These are phyloP conservation scores for Probosciger aterrimus DNA, from an alignment of 2,113 vertebrate genomes.

Conservation along the genomic window DNA sequence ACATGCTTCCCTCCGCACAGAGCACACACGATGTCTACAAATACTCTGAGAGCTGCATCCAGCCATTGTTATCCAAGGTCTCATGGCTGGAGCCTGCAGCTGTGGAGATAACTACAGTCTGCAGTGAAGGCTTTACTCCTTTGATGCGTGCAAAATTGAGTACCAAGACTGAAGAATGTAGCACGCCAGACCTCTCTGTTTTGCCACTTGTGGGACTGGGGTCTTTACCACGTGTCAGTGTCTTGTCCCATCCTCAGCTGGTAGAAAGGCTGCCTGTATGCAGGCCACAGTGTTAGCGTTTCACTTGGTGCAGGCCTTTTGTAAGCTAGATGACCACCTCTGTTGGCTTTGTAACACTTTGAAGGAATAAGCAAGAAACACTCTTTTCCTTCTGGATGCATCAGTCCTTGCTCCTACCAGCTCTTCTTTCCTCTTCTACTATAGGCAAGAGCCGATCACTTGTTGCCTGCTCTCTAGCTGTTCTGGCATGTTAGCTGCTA, in stretches of 20 bases:
- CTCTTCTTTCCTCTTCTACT: not conserved
- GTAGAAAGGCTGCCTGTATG: not conserved
- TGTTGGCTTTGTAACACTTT: not conserved
- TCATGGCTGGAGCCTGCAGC: not conserved
- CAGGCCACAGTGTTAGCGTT: not conserved
- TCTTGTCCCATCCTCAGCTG: not conserved
- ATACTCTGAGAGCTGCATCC: not conserved
- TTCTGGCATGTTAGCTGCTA: not conserved
- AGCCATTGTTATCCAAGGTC: not conserved
- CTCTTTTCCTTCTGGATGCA: not conserved
- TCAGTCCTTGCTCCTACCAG: not conserved
- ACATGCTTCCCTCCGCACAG: accelerated
- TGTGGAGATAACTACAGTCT: not conserved
- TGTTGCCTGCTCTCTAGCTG: not conserved
- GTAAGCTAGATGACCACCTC: not conserved
- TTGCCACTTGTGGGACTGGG: not conserved
- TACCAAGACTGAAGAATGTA: not conserved
- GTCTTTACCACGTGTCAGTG: accelerated
- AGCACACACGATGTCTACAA: not conserved
- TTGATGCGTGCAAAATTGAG: not conserved
- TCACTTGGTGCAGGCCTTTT: not conserved
- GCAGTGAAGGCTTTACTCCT: not conserved
- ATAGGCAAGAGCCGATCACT: not conserved
- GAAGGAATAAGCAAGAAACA: not conserved
- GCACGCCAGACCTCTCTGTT: accelerated